These are phyloP conservation scores for Rotaria socialis DNA, from an alignment of 2,888 invertebrate genomes.

Conservation along the genomic window DNA sequence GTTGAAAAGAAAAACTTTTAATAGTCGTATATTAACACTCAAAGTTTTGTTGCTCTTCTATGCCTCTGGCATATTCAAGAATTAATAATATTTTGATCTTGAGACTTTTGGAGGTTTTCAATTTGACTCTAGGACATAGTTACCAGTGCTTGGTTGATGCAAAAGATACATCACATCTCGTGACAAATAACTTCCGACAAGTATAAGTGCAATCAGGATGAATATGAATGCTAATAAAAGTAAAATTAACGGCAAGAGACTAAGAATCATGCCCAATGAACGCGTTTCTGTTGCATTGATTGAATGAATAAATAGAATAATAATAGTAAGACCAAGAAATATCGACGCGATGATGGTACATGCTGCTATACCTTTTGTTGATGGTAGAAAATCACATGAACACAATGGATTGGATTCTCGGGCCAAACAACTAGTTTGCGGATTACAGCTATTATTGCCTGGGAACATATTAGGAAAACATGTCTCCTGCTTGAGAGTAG, in stretches of 20 bases:
- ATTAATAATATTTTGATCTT: too few relatives aligned
- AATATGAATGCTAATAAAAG: conserved; percentile 31
- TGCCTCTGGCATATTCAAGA: too few relatives aligned
- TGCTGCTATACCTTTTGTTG: conserved; percentile 28
- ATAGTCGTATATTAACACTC: neutral
- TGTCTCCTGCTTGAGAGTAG: neutral
- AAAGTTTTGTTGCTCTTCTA: neutral
- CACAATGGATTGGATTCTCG: neutral
- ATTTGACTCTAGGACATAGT: neutral
- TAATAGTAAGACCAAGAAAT: neutral
- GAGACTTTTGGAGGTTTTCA: too few relatives aligned
- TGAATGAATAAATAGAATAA: conserved; percentile 23
- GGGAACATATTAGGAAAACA: neutral
- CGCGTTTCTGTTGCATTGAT: neutral
- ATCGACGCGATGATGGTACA: neutral
- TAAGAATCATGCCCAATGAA: neutral
- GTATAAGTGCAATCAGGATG: conserved; percentile 25
- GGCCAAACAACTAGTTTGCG: accelerated
- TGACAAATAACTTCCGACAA: conserved; percentile 14
- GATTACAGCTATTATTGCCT: neutral
- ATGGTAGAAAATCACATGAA: conserved; percentile 9
- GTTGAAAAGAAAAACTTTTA: neutral
- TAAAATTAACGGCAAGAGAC: conserved; percentile 18
- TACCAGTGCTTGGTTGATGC: neutral
- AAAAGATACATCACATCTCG: neutral